Evolutionary conservation across 2,113 vertebrate genomes (phyloP), one percentile per base, ranked within the genome.

Genomic region (Danionella cerebrum): DNA sequence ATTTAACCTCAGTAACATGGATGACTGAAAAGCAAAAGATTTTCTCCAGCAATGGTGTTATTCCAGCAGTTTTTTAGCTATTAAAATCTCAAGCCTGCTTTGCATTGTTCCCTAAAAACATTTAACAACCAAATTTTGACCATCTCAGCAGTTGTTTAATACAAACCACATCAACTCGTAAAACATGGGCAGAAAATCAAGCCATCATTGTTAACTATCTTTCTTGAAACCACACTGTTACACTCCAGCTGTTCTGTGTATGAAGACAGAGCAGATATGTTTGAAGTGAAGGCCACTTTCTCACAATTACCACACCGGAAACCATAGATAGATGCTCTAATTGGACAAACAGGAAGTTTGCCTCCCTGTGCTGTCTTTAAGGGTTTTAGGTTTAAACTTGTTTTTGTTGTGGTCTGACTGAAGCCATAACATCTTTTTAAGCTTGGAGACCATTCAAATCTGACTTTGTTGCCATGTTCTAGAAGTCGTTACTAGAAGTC

Each of bases 161-260:
- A 42, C 22, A n/a, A 80, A 72, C 70, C 75, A 78, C 58, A 63
- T 58, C 45, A 14, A 16, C 69, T 68, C 29, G 13, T 76, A 76
- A 84, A 59, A 80, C 65, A 57, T 42, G 48, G 47, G 38, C 52
- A 48, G 24, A 16, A 21, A 78, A 78, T 73, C 65, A 72, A 66
- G 65, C 72, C 72, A 84, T 83, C 80, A 82, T 65, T 77, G 80
- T 77, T 73, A 80, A 71, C 81, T 52, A 68, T 73, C 51, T 50
- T 44, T 45, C 29, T 39, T 54, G 58, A 64, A 36, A 76, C 72
- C 57, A 1, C 77, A 67, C 66, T 53, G 57, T 78, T 65, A 76
- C 79, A 74, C 70, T 76, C 78, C 81, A 82, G 74, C 74, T 76
- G 79, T 41, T 68, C 27, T 18, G 10, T 33, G 27, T 48, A 74